Evolutionary conservation across 64 coral and sea anemone genomes (phyloP).

Genomic region (Porites australiensis): DNA sequence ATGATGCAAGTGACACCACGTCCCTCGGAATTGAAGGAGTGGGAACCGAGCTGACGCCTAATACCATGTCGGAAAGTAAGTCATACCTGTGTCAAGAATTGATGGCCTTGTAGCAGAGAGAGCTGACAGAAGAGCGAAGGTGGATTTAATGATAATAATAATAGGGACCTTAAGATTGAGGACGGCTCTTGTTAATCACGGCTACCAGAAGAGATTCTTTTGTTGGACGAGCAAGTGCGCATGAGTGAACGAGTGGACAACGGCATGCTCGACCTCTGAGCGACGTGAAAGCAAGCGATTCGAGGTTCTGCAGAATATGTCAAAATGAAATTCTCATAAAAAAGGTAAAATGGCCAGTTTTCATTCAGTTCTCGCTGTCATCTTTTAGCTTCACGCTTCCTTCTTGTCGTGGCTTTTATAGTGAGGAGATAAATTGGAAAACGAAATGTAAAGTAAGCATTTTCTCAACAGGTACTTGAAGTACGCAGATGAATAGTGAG

Average conservation of each 20-base stretch:
- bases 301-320: constrained; percentile 19
- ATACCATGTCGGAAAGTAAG: no score
- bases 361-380: constrained; percentile 20
- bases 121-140: no score
- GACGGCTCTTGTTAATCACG: neutral
- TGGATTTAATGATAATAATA: no score
- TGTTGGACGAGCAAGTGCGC: neutral
- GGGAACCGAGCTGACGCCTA: no score
- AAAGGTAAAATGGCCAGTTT: constrained; percentile 24
- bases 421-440: constrained; percentile 37
- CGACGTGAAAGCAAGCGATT: constrained; percentile 40
- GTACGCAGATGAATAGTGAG: constrained; percentile 19
- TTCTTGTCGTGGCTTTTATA: constrained; percentile 15
- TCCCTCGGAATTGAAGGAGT: no score
- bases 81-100: no score
- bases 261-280: constrained; percentile 18
- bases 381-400: constrained; percentile 1
- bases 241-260: neutral
- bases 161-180: no score
- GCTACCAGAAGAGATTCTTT: constrained; percentile 2
- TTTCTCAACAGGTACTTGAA: neutral
- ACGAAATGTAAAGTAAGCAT: constrained; percentile 21
- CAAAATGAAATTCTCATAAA: constrained; percentile 48
- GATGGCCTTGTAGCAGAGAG: no score
- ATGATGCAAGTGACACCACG: no score